Base-by-base conservation (phyloP, 2,888 invertebrate genomes). In the Cybosia mesomella region DNA sequence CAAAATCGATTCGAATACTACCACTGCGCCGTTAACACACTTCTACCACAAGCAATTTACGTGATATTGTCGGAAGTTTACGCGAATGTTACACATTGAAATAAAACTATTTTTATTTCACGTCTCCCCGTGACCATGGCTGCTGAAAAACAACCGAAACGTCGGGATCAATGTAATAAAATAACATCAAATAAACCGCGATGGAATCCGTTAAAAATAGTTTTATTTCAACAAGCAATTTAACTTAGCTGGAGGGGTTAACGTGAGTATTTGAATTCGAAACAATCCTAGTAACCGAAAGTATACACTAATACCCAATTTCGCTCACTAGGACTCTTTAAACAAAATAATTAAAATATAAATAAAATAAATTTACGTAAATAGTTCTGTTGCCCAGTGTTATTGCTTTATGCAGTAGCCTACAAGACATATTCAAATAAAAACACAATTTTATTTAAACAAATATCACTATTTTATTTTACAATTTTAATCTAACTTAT, bases 401-500 rank as follows among this genome's bases (percentile, higher is more conserved):
- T 28, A 28, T 28, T 28, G 28, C 3, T 28, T 55, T 55, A 18
- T 1, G 3, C 5, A 55, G 7, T 24, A 55, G 13, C 8, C 5
- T 15, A 22, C 24, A 0, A 13, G 11, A 11, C 2, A 15, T 15
- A 13, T n/a, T 18, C 9, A 58, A 28, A 58, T 76, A 58, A 83
- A n/a, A 86, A 84, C 75, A 64, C 68, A 73, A 71, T n/a, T n/a
- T 32, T 28, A 58, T 57, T 73, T 68, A 67, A 62, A 62, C 82
- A 81, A 87, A 86, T 90, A 90, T 86, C 87, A 89, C 89, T 89
- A 88, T 70, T 80, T 89, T 89, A 89, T 84, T 89, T 86, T 88
- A 90, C 85, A 88, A 76, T 76, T 80, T 89, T 88, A 73, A 76
- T 66, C 86, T 92, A 91, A 81, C 73, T 84, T 91, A 91, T 92